A percentile compares a stretch with the other conserved stretches of the same genome.
phyloP scores from a whole-genome alignment of 2,113 vertebrate genomes.

The Gasterosteus aculeatus region DNA sequence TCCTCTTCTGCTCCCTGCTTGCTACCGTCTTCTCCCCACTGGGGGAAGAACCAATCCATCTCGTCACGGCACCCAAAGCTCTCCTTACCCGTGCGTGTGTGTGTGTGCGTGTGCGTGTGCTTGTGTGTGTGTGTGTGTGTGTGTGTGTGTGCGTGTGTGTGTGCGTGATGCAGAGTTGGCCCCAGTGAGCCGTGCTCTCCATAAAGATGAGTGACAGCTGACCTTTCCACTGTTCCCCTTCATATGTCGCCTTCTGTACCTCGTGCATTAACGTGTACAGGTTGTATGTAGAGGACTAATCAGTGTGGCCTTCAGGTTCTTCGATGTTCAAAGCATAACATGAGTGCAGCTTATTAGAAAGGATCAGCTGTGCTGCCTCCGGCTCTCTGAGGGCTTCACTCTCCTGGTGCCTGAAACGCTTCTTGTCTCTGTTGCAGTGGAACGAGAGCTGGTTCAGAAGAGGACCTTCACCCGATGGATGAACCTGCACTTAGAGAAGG shows the following conservation, averaged over 20 bases:
- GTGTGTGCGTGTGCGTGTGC: conserved; percentile 6
- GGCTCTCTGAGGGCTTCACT: background rate
- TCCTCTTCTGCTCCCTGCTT: background rate
- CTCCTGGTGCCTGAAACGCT: background rate
- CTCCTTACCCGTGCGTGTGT: background rate
- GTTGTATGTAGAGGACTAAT: background rate
- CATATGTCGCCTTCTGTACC: background rate
- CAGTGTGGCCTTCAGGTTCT: background rate
- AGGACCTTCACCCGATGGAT: conserved; percentile 98
- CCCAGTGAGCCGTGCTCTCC: conserved; percentile 17
- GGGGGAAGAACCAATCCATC: conserved; percentile 13
- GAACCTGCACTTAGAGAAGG: conserved; percentile 96
- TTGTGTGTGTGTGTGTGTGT: background rate
- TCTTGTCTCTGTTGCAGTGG: conserved; percentile 81
- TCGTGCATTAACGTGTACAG: background rate
- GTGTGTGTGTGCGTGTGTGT: conserved; percentile 12
- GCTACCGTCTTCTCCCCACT: background rate
- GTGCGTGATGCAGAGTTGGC: conserved; percentile 1
- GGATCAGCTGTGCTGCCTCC: too few relatives aligned
- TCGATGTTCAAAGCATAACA: background rate
- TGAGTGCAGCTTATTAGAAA: background rate
- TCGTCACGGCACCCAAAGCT: background rate
- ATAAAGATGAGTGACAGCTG: conserved; percentile 49
- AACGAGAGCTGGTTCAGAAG: conserved; percentile 96
- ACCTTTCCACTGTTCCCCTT: conserved; percentile 19